These are phyloP conservation scores for Hydrocynus forskahlii DNA, from an alignment of 2,797 vertebrate species.

Conservation along the genomic window DNA sequence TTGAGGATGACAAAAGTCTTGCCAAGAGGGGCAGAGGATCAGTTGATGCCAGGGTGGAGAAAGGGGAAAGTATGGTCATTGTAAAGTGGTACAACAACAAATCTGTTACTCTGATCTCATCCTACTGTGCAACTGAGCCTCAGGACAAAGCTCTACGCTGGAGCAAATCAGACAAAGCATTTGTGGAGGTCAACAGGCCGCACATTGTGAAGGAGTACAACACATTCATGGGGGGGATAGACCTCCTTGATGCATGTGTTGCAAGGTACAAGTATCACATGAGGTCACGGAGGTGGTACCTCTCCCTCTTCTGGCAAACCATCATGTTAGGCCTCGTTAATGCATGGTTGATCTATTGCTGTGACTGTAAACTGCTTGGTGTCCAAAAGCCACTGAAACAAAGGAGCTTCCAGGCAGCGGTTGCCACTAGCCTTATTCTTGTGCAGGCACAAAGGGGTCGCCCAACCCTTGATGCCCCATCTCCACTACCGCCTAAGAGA, in stretches of 20 bases:
- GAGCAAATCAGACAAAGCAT: slow-evolving; percentile 41
- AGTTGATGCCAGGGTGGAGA: slow-evolving; percentile 46
- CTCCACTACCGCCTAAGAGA: slow-evolving; percentile 26
- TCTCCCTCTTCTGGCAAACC: slow-evolving; percentile 57
- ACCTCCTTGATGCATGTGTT: slow-evolving; percentile 37
- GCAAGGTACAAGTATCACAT: slow-evolving; percentile 42
- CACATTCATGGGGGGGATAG: slow-evolving; percentile 43
- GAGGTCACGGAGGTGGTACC: slow-evolving; percentile 44
- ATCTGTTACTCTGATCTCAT: slow-evolving; percentile 53
- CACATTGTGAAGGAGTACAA: slow-evolving; percentile 41
- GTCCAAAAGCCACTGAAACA: neutral
- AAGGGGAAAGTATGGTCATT: slow-evolving; percentile 22
- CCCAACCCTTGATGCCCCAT: slow-evolving; percentile 15
- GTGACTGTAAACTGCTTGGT: neutral
- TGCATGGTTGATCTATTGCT: neutral
- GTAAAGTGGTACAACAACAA: slow-evolving; percentile 54
- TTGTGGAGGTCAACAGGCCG: slow-evolving; percentile 41
- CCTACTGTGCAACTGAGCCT: slow-evolving; percentile 44
- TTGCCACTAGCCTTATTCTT: neutral
- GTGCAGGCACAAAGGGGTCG: neutral
- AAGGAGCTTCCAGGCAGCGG: neutral
- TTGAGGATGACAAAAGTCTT: slow-evolving; percentile 58
- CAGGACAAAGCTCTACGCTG: slow-evolving; percentile 33
- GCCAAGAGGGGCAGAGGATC: slow-evolving; percentile 54
- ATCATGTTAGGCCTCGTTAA: slow-evolving; percentile 43